A percentile compares a stretch with the other conserved stretches of the same genome.
Evolutionary conservation across 2,888 invertebrate species (phyloP).

Genomic region (Zele albiditarsus): DNA sequence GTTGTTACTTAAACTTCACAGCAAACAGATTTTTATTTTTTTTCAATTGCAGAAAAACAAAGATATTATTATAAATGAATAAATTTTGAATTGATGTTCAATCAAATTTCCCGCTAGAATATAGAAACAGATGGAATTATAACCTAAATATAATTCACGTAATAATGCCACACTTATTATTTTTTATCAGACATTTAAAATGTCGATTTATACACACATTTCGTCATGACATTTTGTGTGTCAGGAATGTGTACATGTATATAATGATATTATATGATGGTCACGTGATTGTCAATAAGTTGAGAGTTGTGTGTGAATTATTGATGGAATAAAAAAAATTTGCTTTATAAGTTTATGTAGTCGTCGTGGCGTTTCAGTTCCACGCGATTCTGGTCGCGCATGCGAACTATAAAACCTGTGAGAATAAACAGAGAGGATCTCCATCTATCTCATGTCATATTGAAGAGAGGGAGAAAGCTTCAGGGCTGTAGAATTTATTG

Average conservation of each 20-base stretch:
- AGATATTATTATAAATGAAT: background rate
- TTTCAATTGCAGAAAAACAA: background rate
- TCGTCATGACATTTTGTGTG: background rate
- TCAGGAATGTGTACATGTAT: background rate
- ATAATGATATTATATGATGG: background rate
- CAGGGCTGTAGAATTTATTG: too few species aligned
- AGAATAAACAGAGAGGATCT: too few species aligned
- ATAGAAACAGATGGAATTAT: slow-evolving; percentile 6
- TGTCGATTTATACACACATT: background rate
- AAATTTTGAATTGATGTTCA: background rate
- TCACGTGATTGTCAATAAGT: slow-evolving; percentile 18
- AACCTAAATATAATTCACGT: background rate
- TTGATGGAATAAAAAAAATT: background rate
- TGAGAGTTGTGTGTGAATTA: too few species aligned
- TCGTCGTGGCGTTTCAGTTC: slow-evolving; percentile 33
- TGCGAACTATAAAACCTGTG: background rate
- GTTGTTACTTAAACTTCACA: background rate
- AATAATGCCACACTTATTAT: background rate
- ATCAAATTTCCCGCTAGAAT: slow-evolving; percentile 20
- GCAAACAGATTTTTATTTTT: background rate
- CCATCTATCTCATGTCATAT: too few species aligned
- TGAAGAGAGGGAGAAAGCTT: too few species aligned
- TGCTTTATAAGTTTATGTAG: background rate
- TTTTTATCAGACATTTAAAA: background rate
- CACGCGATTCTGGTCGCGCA: background rate